Conservation (phyloP, 2,113 vertebrate species). For the Mormoops blainvillei region DNA sequence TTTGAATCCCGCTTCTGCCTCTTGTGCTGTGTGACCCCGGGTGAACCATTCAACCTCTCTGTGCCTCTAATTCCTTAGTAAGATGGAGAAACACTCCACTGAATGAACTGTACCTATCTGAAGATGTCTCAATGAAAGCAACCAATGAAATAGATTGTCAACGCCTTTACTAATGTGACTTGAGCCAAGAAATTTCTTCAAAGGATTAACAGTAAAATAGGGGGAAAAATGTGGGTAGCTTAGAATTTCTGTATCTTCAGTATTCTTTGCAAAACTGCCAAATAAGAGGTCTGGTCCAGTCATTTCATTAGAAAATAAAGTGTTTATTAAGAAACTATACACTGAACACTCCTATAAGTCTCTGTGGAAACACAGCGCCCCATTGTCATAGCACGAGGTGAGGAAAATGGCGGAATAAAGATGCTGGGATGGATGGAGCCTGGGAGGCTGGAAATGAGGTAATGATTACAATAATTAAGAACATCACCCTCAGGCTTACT, state of each 20-base stretch:
- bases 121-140: not conserved
- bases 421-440: constrained; percentile 77
- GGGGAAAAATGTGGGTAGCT: not conserved
- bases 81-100: not conserved
- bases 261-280: constrained; percentile 66
- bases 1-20: not conserved
- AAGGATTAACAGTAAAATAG: not conserved
- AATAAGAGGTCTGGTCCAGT: constrained; percentile 83
- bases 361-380: constrained; percentile 84
- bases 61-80: not conserved
- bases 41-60: not conserved
- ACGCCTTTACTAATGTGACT: not conserved
- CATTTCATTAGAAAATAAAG: constrained; percentile 89
- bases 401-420: constrained; percentile 79
- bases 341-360: constrained; percentile 87
- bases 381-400: constrained; percentile 84
- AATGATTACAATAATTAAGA: constrained; percentile 84
- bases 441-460: constrained; percentile 80
- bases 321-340: constrained; percentile 92
- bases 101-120: not conserved
- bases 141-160: not conserved
- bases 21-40: not conserved
- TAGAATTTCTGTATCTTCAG: not conserved
- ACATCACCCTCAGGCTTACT: constrained; percentile 80
- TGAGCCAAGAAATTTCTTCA: not conserved